These are phyloP conservation scores for Andrena praecox DNA, from an alignment of 2,888 invertebrate genomes.

Conservation along the genomic window DNA sequence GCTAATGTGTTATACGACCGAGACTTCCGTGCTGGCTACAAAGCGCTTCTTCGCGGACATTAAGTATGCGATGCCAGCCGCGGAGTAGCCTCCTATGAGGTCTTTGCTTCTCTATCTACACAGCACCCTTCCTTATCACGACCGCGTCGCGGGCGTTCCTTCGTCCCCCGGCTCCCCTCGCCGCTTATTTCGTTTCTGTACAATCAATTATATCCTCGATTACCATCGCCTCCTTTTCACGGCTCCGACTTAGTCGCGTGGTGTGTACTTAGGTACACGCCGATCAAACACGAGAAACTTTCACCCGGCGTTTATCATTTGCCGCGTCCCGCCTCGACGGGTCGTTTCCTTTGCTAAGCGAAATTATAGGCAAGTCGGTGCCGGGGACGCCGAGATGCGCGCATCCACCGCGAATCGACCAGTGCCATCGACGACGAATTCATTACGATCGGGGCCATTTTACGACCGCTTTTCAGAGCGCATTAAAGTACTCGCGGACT, in stretches of 20 bases:
- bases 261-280: too few relatives aligned
- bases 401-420: neutral
- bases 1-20: conserved; percentile 81
- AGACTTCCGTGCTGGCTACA: conserved; percentile 82
- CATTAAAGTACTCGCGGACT: conserved; percentile 40
- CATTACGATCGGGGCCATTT: conserved; percentile 1
- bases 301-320: conserved; percentile 2
- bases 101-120: conserved; percentile 46
- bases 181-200: neutral
- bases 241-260: neutral
- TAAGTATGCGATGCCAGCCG: conserved; percentile 75
- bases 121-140: conserved; percentile 51
- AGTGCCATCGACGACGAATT: neutral
- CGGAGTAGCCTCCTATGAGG: conserved; percentile 67
- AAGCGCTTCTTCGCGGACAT: conserved; percentile 78
- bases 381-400: neutral
- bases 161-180: neutral
- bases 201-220: conserved; percentile 22
- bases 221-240: neutral
- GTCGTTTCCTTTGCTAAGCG: neutral
- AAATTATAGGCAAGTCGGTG: neutral
- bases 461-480: conserved; percentile 21
- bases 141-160: conserved; percentile 11
- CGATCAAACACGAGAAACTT: neutral
- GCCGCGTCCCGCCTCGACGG: neutral